These are phyloP conservation scores for Aquatica leii DNA, from an alignment of 2,888 invertebrate genomes.

Conservation along the genomic window DNA sequence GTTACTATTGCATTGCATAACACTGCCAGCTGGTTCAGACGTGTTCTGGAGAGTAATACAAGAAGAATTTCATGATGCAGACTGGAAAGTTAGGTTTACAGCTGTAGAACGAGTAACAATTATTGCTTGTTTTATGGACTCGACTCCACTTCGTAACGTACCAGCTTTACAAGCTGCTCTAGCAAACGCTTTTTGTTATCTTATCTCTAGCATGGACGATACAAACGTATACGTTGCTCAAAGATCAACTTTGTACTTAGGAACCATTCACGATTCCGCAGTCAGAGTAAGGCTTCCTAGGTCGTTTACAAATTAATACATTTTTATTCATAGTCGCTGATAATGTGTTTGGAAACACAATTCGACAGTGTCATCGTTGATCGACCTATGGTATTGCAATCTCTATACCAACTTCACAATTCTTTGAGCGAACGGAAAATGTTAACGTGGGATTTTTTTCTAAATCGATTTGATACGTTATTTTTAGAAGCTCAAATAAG, in stretches of 20 bases:
- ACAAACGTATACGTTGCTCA: conserved; percentile 95
- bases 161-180: conserved; percentile 88
- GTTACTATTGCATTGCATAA: conserved; percentile 92
- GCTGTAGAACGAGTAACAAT: conserved; percentile 96
- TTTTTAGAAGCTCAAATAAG: conserved; percentile 96
- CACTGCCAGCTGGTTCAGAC: conserved; percentile 92
- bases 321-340: conserved; percentile 71
- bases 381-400: conserved; percentile 95
- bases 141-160: conserved; percentile 84
- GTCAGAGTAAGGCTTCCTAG: conserved; percentile 69
- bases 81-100: conserved; percentile 90
- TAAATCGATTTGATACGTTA: conserved; percentile 93
- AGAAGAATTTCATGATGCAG: conserved; percentile 89
- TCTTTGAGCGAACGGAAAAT: conserved; percentile 89
- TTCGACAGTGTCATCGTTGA: conserved; percentile 98
- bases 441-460: conserved; percentile 96
- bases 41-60: conserved; percentile 96
- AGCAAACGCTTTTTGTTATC: conserved; percentile 96
- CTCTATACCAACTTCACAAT: conserved; percentile 93
- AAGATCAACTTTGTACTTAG: conserved; percentile 88
- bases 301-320: background rate
- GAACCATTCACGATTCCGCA: conserved; percentile 90
- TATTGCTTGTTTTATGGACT: conserved; percentile 92
- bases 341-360: conserved; percentile 95
- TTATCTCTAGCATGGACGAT: conserved; percentile 96